Evolutionary conservation across 2,888 invertebrate species (phyloP).

Genomic region (Acrobasis repandana): DNA sequence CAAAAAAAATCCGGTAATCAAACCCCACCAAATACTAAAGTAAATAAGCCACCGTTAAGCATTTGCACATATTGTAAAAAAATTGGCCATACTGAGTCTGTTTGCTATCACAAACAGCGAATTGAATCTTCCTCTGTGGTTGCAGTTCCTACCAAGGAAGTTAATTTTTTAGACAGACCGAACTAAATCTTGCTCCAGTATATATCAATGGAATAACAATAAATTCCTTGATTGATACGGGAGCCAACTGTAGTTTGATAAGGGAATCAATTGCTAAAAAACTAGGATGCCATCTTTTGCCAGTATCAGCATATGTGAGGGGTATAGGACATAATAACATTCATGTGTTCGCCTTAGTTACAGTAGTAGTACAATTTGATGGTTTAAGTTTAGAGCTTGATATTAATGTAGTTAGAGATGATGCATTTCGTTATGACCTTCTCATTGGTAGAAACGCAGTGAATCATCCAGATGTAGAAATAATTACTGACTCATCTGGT

Average conservation of each 20-base stretch:
- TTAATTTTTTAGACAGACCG: conserved; percentile 17
- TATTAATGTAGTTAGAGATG: conserved; percentile 28
- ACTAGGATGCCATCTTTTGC: conserved; percentile 23
- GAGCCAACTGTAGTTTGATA: conserved; percentile 33
- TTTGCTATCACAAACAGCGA: conserved; percentile 22
- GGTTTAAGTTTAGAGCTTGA: conserved; percentile 33
- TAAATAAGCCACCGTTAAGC: no score
- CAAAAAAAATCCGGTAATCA: no score
- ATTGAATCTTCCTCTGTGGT: background rate
- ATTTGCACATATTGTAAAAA: conserved; percentile 33
- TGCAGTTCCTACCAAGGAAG: conserved; percentile 5
- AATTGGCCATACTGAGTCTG: conserved; percentile 24
- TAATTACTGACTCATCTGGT: conserved; percentile 27
- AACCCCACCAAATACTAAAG: no score
- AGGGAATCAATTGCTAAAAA: conserved; percentile 30
- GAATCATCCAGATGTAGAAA: conserved; percentile 27
- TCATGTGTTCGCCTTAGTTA: conserved; percentile 27
- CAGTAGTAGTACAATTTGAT: conserved; percentile 29
- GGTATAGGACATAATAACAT: conserved; percentile 28
- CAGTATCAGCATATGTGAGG: conserved; percentile 9
- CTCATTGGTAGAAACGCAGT: conserved; percentile 28
- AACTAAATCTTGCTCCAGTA: conserved; percentile 24
- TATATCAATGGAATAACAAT: conserved; percentile 23
- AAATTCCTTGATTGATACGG: conserved; percentile 32
- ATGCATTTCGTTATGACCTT: conserved; percentile 19